Conservation (phyloP, 2,113 vertebrate species). For the Butastur rufipennis region DNA sequence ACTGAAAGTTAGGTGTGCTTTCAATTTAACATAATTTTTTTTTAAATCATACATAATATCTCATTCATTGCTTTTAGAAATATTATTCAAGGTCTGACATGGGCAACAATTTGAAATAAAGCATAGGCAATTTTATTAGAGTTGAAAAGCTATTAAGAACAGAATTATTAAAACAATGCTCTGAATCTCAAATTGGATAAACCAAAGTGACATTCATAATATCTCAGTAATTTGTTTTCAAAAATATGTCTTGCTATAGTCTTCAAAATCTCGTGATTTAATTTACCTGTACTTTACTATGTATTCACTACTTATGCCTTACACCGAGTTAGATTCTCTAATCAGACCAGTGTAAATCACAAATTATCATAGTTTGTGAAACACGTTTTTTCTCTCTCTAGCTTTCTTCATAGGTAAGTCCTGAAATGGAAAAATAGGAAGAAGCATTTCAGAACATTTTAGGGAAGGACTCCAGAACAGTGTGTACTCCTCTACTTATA, state of each 20-base stretch:
- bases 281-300: background rate
- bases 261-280: background rate
- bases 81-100: background rate
- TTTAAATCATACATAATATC: background rate
- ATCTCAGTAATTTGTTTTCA: background rate
- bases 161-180: constrained; percentile 30
- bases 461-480: background rate
- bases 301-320: background rate
- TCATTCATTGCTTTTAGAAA: background rate
- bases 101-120: constrained; percentile 18
- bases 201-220: background rate
- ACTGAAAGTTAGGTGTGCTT: background rate
- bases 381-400: background rate
- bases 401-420: background rate
- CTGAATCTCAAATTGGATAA: background rate
- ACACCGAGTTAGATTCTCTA: background rate
- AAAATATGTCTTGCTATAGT: background rate
- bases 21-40: background rate
- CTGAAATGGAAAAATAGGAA: background rate
- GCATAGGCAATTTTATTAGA: background rate
- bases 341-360: background rate
- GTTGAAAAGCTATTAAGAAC: background rate
- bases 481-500: background rate
- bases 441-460: background rate
- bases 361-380: background rate